Conservation (phyloP, 30 jellyfish, hydroid and myxozoan genomes). For the Morbakka virulenta region DNA sequence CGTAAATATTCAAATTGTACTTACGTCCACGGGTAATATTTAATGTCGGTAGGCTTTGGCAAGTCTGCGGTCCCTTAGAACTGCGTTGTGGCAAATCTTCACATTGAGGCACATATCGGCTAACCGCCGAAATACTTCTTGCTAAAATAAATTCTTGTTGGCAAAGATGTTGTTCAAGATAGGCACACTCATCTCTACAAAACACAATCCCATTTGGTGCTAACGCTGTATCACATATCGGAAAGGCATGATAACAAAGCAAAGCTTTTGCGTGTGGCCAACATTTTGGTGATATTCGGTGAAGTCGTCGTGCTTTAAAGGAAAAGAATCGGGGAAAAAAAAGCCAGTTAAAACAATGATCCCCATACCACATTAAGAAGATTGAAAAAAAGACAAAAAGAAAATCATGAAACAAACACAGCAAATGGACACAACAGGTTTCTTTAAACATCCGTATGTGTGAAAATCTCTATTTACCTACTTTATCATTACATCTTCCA, state of each 20-base stretch:
- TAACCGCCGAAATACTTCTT: constrained; percentile 25
- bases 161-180: constrained; percentile 48
- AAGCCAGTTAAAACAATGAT: no score
- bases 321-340: background rate
- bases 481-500: no score
- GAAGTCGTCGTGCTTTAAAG: constrained; percentile 19
- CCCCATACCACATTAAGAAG: no score
- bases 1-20: background rate
- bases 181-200: constrained; percentile 62
- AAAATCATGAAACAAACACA: no score
- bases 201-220: constrained; percentile 26
- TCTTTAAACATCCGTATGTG: no score
- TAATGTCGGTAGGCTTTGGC: constrained; percentile 45
- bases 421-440: no score
- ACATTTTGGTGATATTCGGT: constrained; percentile 41
- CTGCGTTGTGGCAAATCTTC: constrained; percentile 47
- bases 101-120: constrained; percentile 61
- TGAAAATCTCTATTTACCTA: no score
- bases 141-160: constrained; percentile 57
- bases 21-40: constrained; percentile 3
- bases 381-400: no score
- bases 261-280: constrained; percentile 90
- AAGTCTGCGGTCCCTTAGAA: constrained; percentile 21
- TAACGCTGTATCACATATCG: constrained; percentile 48
- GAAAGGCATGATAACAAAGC: constrained; percentile 66